phyloP scores from a whole-genome alignment of 1,140 invertebrate genomes.

The Oryctes rhinoceros region DNA sequence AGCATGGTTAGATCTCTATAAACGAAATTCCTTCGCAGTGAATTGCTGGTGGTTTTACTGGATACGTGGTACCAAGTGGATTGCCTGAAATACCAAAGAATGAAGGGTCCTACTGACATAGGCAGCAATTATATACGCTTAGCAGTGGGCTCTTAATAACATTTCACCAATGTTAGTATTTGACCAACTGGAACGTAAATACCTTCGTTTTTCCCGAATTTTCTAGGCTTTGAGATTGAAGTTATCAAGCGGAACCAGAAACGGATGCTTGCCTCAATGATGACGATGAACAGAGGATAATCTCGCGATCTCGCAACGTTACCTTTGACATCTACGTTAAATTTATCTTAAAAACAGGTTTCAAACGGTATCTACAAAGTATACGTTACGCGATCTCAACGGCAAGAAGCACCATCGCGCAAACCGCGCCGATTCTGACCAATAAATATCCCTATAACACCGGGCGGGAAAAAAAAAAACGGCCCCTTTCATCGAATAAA shows the following conservation, averaged over 20 bases:
- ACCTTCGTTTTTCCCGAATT: constrained; percentile 86
- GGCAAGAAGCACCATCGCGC: constrained; percentile 79
- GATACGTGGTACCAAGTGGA: constrained; percentile 82
- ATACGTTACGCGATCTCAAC: constrained; percentile 83
- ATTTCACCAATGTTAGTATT: background rate
- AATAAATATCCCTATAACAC: background rate
- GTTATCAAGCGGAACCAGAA: constrained; percentile 86
- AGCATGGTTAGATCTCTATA: too few relatives aligned
- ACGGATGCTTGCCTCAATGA: constrained; percentile 80
- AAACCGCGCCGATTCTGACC: background rate
- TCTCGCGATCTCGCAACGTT: constrained; percentile 76
- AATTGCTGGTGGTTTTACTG: constrained; percentile 90
- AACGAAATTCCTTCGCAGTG: constrained; percentile 73
- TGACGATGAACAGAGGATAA: constrained; percentile 76
- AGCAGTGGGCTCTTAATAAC: background rate
- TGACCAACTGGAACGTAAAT: constrained; percentile 83
- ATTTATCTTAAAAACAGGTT: constrained; percentile 62
- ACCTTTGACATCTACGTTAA: background rate
- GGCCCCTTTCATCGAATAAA: background rate
- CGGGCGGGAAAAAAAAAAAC: background rate
- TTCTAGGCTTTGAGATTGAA: constrained; percentile 85
- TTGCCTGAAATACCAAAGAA: constrained; percentile 79
- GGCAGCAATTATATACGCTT: constrained; percentile 68
- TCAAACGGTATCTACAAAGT: constrained; percentile 85
- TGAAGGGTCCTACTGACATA: constrained; percentile 84